Conservation (phyloP, 2,797 vertebrate genomes). For the Halcyon smyrnensis region DNA sequence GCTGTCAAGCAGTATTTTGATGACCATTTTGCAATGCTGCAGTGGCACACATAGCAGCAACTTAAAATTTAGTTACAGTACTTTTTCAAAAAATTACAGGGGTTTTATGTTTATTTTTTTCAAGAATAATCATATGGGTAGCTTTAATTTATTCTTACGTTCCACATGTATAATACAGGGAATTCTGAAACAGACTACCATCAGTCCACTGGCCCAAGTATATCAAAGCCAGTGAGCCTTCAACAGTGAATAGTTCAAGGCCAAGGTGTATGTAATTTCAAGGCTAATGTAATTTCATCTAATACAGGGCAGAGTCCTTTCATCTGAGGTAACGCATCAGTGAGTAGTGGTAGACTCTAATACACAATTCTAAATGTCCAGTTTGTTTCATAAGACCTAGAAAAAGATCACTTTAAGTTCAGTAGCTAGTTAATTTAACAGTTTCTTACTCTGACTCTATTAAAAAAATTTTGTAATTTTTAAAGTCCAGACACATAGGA, state of each 20-base stretch:
- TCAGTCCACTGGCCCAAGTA: not conserved
- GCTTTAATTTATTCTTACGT: not conserved
- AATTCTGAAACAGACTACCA: not conserved
- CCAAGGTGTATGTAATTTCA: not conserved
- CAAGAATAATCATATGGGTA: not conserved
- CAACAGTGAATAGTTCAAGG: not conserved
- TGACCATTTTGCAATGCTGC: not conserved
- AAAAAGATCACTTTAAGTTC: not conserved
- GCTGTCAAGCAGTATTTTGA: not conserved
- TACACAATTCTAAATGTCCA: not conserved
- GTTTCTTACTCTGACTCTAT: not conserved
- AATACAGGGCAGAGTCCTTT: not conserved
- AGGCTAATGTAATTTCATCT: not conserved
- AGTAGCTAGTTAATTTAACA: not conserved
- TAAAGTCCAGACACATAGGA: not conserved
- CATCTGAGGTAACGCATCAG: too few relatives aligned
- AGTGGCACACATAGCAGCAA: not conserved
- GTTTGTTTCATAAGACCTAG: not conserved
- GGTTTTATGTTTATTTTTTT: not conserved
- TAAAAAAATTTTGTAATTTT: not conserved
- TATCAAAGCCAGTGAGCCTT: not conserved
- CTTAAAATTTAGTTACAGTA: not conserved
- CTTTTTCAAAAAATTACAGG: not conserved
- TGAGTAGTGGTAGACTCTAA: not conserved
- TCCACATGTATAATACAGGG: not conserved